A percentile compares a stretch with the other conserved stretches of the same genome.
These are phyloP conservation scores for Ameiurus melas DNA, from an alignment of 2,113 vertebrate genomes.

Conservation along the genomic window DNA sequence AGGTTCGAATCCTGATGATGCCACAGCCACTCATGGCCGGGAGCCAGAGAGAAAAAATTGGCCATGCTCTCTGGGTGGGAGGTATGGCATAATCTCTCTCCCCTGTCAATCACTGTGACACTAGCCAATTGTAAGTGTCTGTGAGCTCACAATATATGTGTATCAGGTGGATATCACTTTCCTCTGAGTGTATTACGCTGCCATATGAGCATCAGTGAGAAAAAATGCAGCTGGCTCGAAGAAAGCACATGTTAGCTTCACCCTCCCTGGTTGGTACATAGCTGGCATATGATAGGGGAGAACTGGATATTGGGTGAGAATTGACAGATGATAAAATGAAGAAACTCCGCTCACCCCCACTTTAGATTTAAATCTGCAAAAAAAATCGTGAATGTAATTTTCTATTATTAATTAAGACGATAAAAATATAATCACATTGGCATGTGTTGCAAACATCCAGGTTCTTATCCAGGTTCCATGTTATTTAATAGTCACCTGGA, in stretches of 20 bases:
- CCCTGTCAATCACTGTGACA: background rate
- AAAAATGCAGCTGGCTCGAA: background rate
- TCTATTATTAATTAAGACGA: background rate
- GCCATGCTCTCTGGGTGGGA: background rate
- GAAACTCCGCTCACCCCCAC: background rate
- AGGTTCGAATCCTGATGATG: background rate
- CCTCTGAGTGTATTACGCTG: background rate
- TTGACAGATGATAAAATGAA: background rate
- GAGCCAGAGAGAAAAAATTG: background rate
- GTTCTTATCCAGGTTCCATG: background rate
- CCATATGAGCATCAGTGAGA: background rate
- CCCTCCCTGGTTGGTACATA: background rate
- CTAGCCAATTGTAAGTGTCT: background rate
- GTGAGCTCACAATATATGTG: background rate
- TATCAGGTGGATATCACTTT: background rate
- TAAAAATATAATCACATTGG: background rate
- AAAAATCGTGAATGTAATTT: background rate
- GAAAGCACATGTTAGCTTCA: background rate
- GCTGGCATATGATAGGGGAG: background rate
- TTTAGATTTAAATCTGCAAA: background rate
- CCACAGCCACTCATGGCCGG: background rate
- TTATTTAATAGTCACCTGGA: background rate
- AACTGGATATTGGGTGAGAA: background rate
- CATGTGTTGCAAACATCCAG: background rate
- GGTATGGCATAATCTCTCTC: background rate